Evolutionary conservation across 2,888 invertebrate species (phyloP), one percentile per base, ranked within the genome.

Genomic region (Silvanus unidentatus): DNA sequence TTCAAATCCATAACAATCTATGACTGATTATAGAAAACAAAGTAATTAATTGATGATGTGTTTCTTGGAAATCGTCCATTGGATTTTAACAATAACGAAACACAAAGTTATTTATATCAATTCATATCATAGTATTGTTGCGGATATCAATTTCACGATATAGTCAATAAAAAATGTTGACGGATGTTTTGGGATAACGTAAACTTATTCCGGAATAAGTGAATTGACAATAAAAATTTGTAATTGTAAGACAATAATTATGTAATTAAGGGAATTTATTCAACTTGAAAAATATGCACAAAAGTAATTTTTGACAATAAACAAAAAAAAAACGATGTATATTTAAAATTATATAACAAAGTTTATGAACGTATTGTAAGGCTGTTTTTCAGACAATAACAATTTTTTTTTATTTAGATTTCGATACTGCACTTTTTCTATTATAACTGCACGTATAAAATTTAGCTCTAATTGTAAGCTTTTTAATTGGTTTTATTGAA

Each of bases 301-400:
- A 58, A 59, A 51, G 47, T 39, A 52, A 37, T 15, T 37, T 53
- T 51, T 50, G 60, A 62, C 59, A 60, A 62, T 62, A 62, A 62
- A 52, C 52, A 48, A 44, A 47, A 42, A n/a, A n/a, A n/a, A n/a
- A n/a, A n/a, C n/a, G n/a, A n/a, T n/a, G n/a, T n/a, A n/a, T n/a
- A n/a, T n/a, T n/a, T n/a, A n/a, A n/a, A n/a, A n/a, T n/a, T n/a
- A n/a, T n/a, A n/a, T 22, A 22, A 22, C 8, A 22, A 22, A 22
- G 22, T 22, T 5, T 22, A 22, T 22, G 3, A 22, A 5, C 22
- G 8, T 32, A 5, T 5, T 12, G 36, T 40, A 44, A 40, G 44
- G 40, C 40, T 40, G 40, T 44, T 44, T 28, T 37, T 36, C 36
- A 16, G 44, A 44, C 40, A 40, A 44, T 40, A 40, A 22, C 8